These are phyloP conservation scores for Astropecten irregularis DNA, from an alignment of 53 echinoderm and acorn worm genomes.

Conservation along the genomic window DNA sequence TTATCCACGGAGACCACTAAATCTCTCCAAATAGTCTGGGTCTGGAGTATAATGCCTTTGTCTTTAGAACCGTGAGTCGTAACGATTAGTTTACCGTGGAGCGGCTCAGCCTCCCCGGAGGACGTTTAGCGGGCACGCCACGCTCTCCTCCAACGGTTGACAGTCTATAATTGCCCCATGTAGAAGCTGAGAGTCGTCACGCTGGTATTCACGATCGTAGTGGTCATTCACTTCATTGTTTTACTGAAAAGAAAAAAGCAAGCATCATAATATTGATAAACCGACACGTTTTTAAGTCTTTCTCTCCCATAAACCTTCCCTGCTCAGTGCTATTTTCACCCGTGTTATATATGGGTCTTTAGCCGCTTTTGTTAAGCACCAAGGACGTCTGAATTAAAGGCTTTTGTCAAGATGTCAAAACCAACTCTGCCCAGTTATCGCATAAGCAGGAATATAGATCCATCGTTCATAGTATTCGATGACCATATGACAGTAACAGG, in stretches of 20 bases:
- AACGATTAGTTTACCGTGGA: neutral
- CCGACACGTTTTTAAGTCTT: no score
- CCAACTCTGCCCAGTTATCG: neutral
- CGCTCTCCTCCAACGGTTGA: neutral
- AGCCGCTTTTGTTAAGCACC: neutral
- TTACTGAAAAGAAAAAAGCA: no score
- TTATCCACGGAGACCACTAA: constrained; percentile 19
- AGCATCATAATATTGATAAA: no score
- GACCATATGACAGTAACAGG: constrained; percentile 7
- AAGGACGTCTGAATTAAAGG: neutral
- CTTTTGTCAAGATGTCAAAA: neutral
- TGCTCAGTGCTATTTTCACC: no score
- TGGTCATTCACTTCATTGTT: neutral
- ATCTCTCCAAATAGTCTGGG: neutral
- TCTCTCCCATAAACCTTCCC: no score
- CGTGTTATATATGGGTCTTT: no score
- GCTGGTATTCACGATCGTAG: no score
- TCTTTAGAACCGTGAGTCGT: neutral
- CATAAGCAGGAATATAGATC: neutral
- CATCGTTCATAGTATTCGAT: neutral
- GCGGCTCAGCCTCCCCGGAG: neutral
- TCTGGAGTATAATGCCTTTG: constrained; percentile 14
- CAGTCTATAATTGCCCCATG: neutral
- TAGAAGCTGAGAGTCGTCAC: no score
- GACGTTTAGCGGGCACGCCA: neutral